phyloP scores from a whole-genome alignment of 1,140 invertebrate genomes.

The Eufriesea mexicana region DNA sequence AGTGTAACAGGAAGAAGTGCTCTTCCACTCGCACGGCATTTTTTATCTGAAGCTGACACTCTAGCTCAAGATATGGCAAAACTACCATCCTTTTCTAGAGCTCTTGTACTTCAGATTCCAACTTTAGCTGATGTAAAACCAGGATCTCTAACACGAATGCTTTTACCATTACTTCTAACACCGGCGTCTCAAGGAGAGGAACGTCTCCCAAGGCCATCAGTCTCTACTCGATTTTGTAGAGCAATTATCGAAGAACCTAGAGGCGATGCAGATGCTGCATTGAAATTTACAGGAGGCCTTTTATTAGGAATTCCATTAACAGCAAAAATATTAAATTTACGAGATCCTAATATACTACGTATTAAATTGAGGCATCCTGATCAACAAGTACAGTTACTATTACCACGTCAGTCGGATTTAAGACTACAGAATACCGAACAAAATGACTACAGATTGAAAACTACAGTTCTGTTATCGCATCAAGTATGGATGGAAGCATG shows the following conservation, averaged over 20 bases:
- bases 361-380: constrained; percentile 96
- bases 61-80: constrained; percentile 79
- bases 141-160: constrained; percentile 89
- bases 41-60: constrained; percentile 85
- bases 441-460: constrained; percentile 90
- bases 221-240: constrained; percentile 83
- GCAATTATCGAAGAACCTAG: constrained; percentile 93
- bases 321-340: constrained; percentile 92
- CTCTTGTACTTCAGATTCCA: constrained; percentile 90
- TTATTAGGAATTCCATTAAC: constrained; percentile 93
- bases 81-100: constrained; percentile 87
- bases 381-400: constrained; percentile 91
- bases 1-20: constrained; percentile 84
- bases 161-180: constrained; percentile 89
- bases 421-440: constrained; percentile 80
- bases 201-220: constrained; percentile 78
- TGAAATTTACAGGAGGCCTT: constrained; percentile 97
- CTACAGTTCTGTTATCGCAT: constrained; percentile 94
- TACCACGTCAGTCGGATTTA: constrained; percentile 88
- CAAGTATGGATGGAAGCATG: constrained; percentile 95
- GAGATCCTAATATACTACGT: constrained; percentile 87
- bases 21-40: constrained; percentile 85
- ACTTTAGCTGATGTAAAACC: constrained; percentile 92
- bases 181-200: constrained; percentile 76
- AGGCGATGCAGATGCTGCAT: constrained; percentile 90